phyloP scores from a whole-genome alignment of 2,888 invertebrate genomes.

The Coelopa pilipes region DNA sequence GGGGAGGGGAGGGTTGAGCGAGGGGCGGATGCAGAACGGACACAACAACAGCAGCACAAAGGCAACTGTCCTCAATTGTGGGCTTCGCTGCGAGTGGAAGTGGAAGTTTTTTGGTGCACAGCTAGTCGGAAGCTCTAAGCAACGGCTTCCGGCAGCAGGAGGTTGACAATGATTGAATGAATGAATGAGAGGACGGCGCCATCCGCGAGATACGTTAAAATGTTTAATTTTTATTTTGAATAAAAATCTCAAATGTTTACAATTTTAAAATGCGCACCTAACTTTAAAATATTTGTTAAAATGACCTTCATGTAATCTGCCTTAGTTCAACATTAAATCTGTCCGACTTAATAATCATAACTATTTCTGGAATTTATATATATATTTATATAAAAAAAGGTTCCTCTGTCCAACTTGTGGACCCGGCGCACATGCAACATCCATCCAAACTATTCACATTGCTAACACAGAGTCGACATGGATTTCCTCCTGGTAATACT shows the following conservation, averaged over 20 bases:
- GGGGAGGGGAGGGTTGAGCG: too few relatives aligned
- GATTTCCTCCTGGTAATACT: too few relatives aligned
- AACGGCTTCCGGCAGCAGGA: background rate
- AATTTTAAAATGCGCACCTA: conserved; percentile 18
- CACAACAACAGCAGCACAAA: background rate
- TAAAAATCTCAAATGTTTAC: conserved; percentile 16
- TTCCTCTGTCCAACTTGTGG: conserved; percentile 1
- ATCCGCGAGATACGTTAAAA: background rate
- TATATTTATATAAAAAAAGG: background rate
- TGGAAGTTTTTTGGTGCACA: conserved; percentile 2
- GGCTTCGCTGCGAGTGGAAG: background rate
- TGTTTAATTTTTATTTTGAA: conserved; percentile 13
- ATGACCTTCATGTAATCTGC: too few relatives aligned
- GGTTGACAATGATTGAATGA: too few relatives aligned
- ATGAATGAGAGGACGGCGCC: too few relatives aligned
- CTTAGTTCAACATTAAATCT: too few relatives aligned
- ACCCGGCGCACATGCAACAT: background rate
- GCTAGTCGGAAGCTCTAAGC: conserved; percentile 11
- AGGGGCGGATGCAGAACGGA: too few relatives aligned
- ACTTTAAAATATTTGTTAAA: conserved; percentile 12
- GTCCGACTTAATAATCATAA: background rate
- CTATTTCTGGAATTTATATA: background rate
- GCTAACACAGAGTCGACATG: too few relatives aligned
- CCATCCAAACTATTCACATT: too few relatives aligned
- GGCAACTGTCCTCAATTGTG: conserved; percentile 17